A percentile compares a stretch with the other conserved stretches of the same genome.
Evolutionary conservation across 30 jellyfish, hydroid and myxozoan species (phyloP).

Genomic region (Aurelia coerulea): DNA sequence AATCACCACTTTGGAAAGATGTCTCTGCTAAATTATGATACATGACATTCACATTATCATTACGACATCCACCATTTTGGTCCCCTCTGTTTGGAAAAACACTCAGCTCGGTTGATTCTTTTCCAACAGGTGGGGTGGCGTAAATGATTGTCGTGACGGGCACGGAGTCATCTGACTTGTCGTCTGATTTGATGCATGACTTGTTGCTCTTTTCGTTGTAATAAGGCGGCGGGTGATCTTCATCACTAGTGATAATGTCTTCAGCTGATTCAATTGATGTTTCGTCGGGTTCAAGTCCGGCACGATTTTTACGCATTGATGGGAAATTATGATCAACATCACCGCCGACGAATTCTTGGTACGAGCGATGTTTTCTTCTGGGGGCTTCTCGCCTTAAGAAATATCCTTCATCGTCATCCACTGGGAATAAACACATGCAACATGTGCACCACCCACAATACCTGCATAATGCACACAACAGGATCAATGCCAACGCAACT

Average conservation of each 20-base stretch:
- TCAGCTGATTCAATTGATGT: slow-evolving; percentile 60
- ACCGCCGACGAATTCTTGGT: slow-evolving; percentile 44
- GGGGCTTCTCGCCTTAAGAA: slow-evolving; percentile 50
- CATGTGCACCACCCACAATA: slow-evolving; percentile 58
- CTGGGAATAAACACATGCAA: slow-evolving; percentile 58
- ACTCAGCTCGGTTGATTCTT: slow-evolving; percentile 54
- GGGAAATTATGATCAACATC: slow-evolving; percentile 41
- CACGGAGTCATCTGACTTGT: not conserved
- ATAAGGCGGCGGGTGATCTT: slow-evolving; percentile 10
- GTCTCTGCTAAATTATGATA: slow-evolving; percentile 60
- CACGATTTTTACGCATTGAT: slow-evolving; percentile 57
- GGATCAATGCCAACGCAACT: slow-evolving; percentile 49
- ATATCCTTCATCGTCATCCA: slow-evolving; percentile 53
- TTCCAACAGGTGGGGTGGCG: slow-evolving; percentile 45
- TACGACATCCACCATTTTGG: not conserved
- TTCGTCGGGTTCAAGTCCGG: slow-evolving; percentile 51
- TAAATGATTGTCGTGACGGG: slow-evolving; percentile 51
- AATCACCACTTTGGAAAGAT: slow-evolving; percentile 28
- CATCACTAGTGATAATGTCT: slow-evolving; percentile 21
- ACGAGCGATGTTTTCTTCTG: slow-evolving; percentile 31
- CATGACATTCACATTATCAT: slow-evolving; percentile 31
- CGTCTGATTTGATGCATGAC: not conserved
- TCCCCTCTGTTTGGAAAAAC: slow-evolving; percentile 25
- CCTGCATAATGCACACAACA: slow-evolving; percentile 44
- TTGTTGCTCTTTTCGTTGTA: slow-evolving; percentile 3